Evolutionary conservation across 23 tunicate species (phyloP).

Genomic region (Trididemnum nubilum): DNA sequence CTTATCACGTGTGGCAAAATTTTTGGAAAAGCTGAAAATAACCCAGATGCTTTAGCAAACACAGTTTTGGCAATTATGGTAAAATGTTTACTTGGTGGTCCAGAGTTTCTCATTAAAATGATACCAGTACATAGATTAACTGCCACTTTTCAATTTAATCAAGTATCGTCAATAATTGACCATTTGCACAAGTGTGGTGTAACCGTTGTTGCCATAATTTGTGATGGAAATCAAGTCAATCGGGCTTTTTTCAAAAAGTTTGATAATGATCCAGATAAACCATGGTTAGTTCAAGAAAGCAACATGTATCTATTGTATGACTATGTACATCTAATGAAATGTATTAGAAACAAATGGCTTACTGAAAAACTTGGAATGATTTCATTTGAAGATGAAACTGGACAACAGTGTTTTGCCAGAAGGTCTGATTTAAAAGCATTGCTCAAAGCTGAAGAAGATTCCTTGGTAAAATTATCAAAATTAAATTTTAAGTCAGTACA

Average conservation of each 20-base stretch:
- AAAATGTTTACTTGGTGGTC: slow-evolving; percentile 2
- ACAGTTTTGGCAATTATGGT: slow-evolving; percentile 8
- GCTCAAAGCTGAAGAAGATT: not conserved
- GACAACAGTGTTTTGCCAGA: not conserved
- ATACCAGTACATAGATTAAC: not conserved
- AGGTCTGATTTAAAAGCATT: slow-evolving; percentile 17
- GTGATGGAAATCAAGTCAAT: slow-evolving; percentile 25
- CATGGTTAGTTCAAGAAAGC: no score
- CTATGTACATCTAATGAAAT: slow-evolving; percentile 29
- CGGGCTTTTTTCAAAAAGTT: slow-evolving; percentile 6
- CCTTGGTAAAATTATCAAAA: slow-evolving; percentile 2
- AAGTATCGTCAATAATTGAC: not conserved
- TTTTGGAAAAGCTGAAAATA: slow-evolving; percentile 14
- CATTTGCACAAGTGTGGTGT: not conserved
- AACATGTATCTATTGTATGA: not conserved
- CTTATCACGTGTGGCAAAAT: slow-evolving; percentile 8
- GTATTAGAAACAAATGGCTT: slow-evolving; percentile 15
- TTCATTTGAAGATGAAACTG: not conserved
- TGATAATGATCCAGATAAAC: not conserved
- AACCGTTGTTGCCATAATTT: slow-evolving; percentile 12
- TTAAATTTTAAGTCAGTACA: not conserved
- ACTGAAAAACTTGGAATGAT: not conserved
- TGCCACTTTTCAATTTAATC: not conserved
- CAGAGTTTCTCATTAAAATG: not conserved
- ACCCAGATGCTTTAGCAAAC: not conserved